Evolutionary conservation across 2,797 vertebrate genomes (phyloP).

Genomic region (Anabacerthia variegaticeps): DNA sequence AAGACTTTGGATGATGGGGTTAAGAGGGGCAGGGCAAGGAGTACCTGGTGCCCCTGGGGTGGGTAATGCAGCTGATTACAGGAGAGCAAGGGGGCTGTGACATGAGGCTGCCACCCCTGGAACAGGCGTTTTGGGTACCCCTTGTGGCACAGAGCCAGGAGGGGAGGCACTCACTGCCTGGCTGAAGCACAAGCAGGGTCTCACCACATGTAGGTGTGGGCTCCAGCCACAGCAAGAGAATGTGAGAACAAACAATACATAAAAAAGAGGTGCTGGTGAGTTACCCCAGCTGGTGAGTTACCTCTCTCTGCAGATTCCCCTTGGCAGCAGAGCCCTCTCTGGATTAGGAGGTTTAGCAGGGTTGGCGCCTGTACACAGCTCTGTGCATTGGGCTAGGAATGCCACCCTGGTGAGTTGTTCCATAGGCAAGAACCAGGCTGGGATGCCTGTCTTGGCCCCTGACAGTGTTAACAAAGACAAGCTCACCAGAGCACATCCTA

Average conservation of each 20-base stretch:
- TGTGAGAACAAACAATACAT: background rate
- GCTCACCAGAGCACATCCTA: background rate
- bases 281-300: background rate
- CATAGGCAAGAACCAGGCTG: background rate
- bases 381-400: background rate
- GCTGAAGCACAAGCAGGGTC: background rate
- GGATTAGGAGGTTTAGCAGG: background rate
- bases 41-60: background rate
- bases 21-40: background rate
- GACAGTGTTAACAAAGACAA: background rate
- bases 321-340: background rate
- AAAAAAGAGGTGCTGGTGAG: background rate
- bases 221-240: background rate
- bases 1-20: background rate
- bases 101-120: background rate
- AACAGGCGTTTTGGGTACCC: background rate
- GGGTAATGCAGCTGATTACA: background rate
- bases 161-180: background rate
- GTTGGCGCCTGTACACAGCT: background rate
- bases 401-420: background rate
- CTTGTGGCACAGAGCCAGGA: background rate
- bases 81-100: background rate
- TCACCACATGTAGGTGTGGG: fast-evolving
- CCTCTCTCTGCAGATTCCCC: background rate
- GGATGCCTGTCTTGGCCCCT: background rate